Base-by-base conservation (phyloP, 2,888 invertebrate genomes). In the Microctonus hyperodae region DNA sequence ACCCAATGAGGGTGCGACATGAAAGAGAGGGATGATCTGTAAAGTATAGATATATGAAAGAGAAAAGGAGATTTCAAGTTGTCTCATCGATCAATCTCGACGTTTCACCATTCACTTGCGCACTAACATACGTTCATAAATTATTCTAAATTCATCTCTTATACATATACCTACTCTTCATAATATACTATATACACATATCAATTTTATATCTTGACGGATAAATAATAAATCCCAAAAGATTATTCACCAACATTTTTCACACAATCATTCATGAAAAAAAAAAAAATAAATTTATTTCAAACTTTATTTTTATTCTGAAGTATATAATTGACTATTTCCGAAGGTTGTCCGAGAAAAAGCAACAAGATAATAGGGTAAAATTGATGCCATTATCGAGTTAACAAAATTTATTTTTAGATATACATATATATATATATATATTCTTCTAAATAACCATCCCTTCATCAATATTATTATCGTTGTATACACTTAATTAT, bases 61-160 rank as follows among this genome's bases (percentile, higher is more conserved):
- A 53, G 20, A 20, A 53, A n/a, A 13, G 58, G n/a, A 58, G 37
- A 37, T 58, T 23, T 23, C 22, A 23, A 10, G n/a, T 5, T 48
- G 28, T 64, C 51, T 57, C 58, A 64, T 57, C 58, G 50, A 64
- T 64, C 64, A 64, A 50, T 58, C 58, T 58, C 37, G 35, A 58
- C 58, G 58, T 23, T 44, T 64, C 57, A 31, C 44, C 57, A 64
- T 64, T 64, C 64, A 64, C 64, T 58, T 20, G 4, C 16, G 48
- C 16, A 22, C n/a, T 51, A 58, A 57, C 64, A 57, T 35, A 50
- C 13, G 23, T 48, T 58, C 50, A 64, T 64, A 58, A 64, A 64
- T 64, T 58, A 64, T 58, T 33, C 50, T 37, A 6, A 13, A 28
- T 5, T 31, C 28, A 28, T 20, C 50, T 50, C 20, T 60, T 60